A percentile compares a stretch with the other conserved stretches of the same genome.
phyloP scores from a whole-genome alignment of 2,113 vertebrate species.

The Boulengeromyrus knoepffleri region DNA sequence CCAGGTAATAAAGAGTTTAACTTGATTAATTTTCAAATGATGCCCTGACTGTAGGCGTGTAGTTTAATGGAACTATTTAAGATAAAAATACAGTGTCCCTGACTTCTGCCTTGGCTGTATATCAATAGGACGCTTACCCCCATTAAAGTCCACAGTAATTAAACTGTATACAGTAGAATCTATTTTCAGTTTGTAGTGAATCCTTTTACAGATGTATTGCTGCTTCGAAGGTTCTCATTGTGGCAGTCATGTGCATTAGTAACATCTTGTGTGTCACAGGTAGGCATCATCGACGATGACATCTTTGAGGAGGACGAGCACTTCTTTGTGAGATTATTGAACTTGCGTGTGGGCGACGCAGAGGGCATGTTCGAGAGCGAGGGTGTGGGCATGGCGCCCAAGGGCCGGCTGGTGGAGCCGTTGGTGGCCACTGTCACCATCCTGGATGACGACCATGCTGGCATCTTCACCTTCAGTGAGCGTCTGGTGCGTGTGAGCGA shows the following conservation, averaged over 20 bases:
- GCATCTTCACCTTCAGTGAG: slow-evolving; percentile 89
- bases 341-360: slow-evolving; percentile 81
- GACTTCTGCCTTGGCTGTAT: not conserved
- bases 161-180: not conserved
- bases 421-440: slow-evolving; percentile 87
- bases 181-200: not conserved
- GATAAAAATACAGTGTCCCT: not conserved
- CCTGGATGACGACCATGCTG: slow-evolving; percentile 92
- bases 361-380: slow-evolving; percentile 93
- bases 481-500: slow-evolving; percentile 77
- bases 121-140: not conserved
- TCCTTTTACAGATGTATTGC: not conserved
- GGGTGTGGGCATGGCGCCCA: slow-evolving; percentile 62
- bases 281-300: slow-evolving; percentile 94
- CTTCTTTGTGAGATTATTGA: slow-evolving; percentile 91
- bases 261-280: slow-evolving; percentile 37
- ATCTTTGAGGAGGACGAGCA: slow-evolving; percentile 97
- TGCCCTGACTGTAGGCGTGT: not conserved
- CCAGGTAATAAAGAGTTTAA: not conserved
- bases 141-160: not conserved
- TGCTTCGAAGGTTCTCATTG: not conserved
- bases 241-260: not conserved
- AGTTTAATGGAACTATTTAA: not conserved
- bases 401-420: slow-evolving; percentile 72
- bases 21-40: not conserved